phyloP scores from a whole-genome alignment of 1,140 invertebrate genomes.

The Drosophila triauraria region DNA sequence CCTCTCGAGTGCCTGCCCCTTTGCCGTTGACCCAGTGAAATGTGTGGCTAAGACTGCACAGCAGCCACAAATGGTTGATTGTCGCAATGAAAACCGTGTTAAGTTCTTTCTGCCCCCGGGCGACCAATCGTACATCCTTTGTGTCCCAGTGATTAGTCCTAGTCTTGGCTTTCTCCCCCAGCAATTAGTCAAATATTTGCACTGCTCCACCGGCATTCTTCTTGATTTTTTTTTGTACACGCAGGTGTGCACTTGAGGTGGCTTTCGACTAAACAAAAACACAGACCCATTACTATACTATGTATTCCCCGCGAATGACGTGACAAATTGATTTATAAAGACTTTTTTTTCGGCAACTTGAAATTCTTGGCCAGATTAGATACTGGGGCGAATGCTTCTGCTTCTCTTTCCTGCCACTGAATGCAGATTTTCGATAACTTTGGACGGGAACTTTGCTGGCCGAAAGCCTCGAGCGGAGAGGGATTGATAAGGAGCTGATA shows the following conservation, averaged over 20 bases:
- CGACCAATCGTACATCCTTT: slow-evolving; percentile 23
- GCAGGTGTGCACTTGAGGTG: slow-evolving; percentile 23
- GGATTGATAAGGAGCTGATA: background rate
- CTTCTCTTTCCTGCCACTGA: slow-evolving; percentile 1
- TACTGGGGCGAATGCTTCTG: slow-evolving; percentile 1
- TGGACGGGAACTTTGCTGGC: background rate
- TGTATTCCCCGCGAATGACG: slow-evolving; percentile 13
- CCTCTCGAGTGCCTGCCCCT: slow-evolving; percentile 36
- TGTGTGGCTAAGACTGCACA: slow-evolving; percentile 9
- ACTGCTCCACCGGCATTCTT: slow-evolving; percentile 14
- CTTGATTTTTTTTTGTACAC: slow-evolving; percentile 2
- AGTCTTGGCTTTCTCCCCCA: background rate
- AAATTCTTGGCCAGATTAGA: slow-evolving; percentile 38
- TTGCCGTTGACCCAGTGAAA: slow-evolving; percentile 70
- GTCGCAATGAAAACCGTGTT: slow-evolving; percentile 77
- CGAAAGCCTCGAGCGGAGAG: background rate
- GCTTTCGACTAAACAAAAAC: slow-evolving; percentile 13
- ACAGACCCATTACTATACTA: slow-evolving; percentile 32
- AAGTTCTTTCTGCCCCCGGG: slow-evolving; percentile 74
- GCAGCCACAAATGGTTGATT: slow-evolving; percentile 70
- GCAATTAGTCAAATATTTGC: slow-evolving; percentile 49
- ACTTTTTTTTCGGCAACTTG: slow-evolving; percentile 37
- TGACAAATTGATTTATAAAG: slow-evolving; percentile 36
- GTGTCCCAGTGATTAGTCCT: slow-evolving; percentile 53
- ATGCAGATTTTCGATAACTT: slow-evolving; percentile 40